These are phyloP conservation scores for Patiria miniata DNA, from an alignment of 35 echinoderm and acorn worm genomes.

Conservation along the genomic window DNA sequence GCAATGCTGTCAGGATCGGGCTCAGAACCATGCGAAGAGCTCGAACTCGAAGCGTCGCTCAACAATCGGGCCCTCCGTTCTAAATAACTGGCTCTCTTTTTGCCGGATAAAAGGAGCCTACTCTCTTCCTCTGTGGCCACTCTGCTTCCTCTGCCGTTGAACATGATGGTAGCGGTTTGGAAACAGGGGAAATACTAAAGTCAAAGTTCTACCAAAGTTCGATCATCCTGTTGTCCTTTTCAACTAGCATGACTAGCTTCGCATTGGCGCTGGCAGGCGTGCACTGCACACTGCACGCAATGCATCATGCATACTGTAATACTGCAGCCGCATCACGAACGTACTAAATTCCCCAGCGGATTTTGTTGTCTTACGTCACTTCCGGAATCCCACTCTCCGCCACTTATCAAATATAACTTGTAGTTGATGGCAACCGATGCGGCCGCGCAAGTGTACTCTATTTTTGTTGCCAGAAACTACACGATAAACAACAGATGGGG, in stretches of 20 bases:
- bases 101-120: neutral
- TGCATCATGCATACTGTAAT: neutral
- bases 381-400: neutral
- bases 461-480: neutral
- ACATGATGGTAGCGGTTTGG: neutral
- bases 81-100: conserved; percentile 25
- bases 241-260: neutral
- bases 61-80: neutral
- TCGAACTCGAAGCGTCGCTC: neutral
- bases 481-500: too few relatives aligned
- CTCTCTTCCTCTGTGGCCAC: conserved; percentile 10
- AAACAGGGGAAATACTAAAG: neutral
- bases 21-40: neutral
- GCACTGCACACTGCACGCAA: neutral
- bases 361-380: conserved; percentile 2
- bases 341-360: too few relatives aligned
- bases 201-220: conserved; percentile 28
- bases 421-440: too few relatives aligned
- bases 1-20: conserved; percentile 8
- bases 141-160: conserved; percentile 8
- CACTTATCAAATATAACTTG: neutral
- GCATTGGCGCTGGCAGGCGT: too few relatives aligned
- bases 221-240: neutral
- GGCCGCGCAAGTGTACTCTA: too few relatives aligned
- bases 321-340: too few relatives aligned